Base-by-base conservation (phyloP, 2,888 invertebrate genomes). In the Diachrysia chrysitis region DNA sequence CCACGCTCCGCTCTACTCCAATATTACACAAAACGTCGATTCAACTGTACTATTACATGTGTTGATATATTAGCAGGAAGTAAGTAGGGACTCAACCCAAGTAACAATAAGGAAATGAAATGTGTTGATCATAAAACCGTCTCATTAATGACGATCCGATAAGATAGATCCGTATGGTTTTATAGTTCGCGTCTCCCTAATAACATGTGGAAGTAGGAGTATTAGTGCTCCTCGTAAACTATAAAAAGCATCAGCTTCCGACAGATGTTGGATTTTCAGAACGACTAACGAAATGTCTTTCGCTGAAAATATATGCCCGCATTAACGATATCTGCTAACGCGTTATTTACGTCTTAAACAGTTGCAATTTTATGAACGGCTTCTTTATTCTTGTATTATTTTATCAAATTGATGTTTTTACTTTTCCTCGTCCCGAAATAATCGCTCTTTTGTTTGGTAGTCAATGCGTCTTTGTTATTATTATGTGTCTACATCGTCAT, bases 171-270 rank as follows among this genome's bases (percentile, higher is more conserved):
- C 79, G 79, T 85, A 81, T 85, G 81, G 79, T 85, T 89, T 88
- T 87, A 89, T 87, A 83, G 82, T 80, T 73, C 68, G 69, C 75
- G 81, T 85, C 85, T 83, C 81, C 83, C 77, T 81, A 83, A 85
- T 85, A 85, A 83, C 83, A 79, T 82, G 79, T 83, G 84, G 82
- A 84, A 80, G 81, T 83, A 77, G 68, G 69, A 79, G 64, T 83
- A 83, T 86, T 84, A 85, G 83, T 76, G 76, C 65, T 71, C 80
- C 79, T 85, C 84, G 83, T 88, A 83, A 87, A 85, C 86, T 87
- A 87, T 89, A 85, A 89, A 88, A 87, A 87, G 86, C 82, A 77
- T 73, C 81, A 83, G 85, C 84, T 87, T 87, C 85, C 87, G 88
- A 87, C 83, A 85, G 83, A 88, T 88, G 86, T 81, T 81, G 76